Base-by-base conservation (phyloP, 2,797 vertebrate genomes). In the Bradypodion ventrale region DNA sequence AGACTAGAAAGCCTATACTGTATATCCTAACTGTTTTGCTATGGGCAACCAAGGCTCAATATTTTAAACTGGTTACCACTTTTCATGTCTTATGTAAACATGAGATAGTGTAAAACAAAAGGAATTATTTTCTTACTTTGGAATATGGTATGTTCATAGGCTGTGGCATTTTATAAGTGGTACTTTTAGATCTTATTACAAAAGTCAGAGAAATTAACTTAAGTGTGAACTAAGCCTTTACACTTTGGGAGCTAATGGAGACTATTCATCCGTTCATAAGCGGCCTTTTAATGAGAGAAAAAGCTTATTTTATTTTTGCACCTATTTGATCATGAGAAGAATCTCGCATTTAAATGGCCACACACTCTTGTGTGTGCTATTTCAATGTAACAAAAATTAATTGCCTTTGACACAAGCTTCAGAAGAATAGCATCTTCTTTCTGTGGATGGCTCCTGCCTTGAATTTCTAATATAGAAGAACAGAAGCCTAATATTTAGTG, bases 401-500 rank as follows among this genome's bases (percentile, higher is more conserved):
- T 65, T 65, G 68, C 25, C 66, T 46, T 73, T 72, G 59, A 65
- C 69, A 79, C 42, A 42, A n/a, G 16, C 25, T n/a, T 74, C 59
- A 73, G 76, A 73, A 59, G 65, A 79, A 83, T 60, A 79, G 42
- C 52, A 79, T 62, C n/a, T 37, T 35, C 65, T 32, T 46, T 70
- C 52, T 32, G 72, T 59, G 29, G 23, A 40, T 73, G 32, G 10
- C 60, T 63, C 32, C 32, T 73, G 56, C 56, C 40, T 78, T 73
- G 68, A 73, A 72, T 78, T 72, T 73, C 56, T 63, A 78, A 49
- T 35, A 25, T 59, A 16, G 15, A 27, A 21, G 65, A n/a, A 16
- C 49, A 78, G 82, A 27, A 84, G 62, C 66, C 40, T 63, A 77
- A 62, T 72, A 73, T 78, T 72, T 73, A 32, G 62, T 79, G n/a